Evolutionary conservation across 1,140 invertebrate species (phyloP).

Genomic region (Lysiphlebus fabarum): DNA sequence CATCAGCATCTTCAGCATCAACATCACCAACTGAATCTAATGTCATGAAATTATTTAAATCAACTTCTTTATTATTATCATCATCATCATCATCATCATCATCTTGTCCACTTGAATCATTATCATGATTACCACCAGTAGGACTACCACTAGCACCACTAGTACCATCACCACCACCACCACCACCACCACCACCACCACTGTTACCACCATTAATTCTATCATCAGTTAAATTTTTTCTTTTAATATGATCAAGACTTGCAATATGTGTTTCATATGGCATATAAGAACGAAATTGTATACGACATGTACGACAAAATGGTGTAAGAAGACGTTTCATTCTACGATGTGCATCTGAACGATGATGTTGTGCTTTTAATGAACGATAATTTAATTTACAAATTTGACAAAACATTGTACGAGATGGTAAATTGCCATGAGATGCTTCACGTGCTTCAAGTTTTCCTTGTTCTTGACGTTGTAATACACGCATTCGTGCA

Average conservation of each 20-base stretch:
- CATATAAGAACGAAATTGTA: conserved; percentile 76
- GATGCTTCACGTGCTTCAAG: conserved; percentile 66
- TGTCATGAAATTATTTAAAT: conserved; percentile 80
- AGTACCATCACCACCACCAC: not conserved
- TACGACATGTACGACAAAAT: conserved; percentile 68
- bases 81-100: conserved; percentile 72
- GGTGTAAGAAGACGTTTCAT: conserved; percentile 81
- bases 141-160: conserved; percentile 25
- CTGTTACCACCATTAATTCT: not conserved
- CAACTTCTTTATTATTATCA: conserved; percentile 72
- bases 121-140: conserved; percentile 45
- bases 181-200: not conserved
- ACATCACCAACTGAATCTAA: conserved; percentile 81
- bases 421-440: conserved; percentile 61
- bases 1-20: conserved; percentile 62
- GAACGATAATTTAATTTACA: conserved; percentile 79
- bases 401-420: conserved; percentile 70
- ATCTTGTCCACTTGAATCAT: conserved; percentile 57
- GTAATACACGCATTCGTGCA: conserved; percentile 68
- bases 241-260: conserved; percentile 71
- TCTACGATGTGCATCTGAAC: conserved; percentile 71
- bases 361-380: conserved; percentile 69
- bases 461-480: conserved; percentile 69
- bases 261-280: conserved; percentile 77
- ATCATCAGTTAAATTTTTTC: conserved; percentile 49